Base-by-base conservation (phyloP, 1,140 invertebrate species). In the Heliconius nattereri region DNA sequence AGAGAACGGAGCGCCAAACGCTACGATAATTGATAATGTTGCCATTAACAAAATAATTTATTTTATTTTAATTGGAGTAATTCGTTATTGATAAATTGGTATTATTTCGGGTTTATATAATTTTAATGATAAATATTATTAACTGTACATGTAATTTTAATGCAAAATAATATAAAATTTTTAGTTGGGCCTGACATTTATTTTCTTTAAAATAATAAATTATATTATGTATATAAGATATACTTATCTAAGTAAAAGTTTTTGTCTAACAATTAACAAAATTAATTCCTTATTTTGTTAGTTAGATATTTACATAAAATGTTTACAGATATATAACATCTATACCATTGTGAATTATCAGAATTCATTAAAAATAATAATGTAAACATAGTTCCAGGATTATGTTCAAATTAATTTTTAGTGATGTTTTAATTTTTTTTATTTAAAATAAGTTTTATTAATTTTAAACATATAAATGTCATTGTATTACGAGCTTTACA, bases 191-290 rank as follows among this genome's bases (percentile, higher is more conserved):
- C 60, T 66, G 3, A 66, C 11, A 66, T 66, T 66, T 29, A 66
- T 66, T 66, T 66, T 66, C 11, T 66, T 26, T 66, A 66, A 29
- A 66, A 66, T 60, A 60, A 60, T 66, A 66, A n/a, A 66, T 13
- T 66, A 66, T 66, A 29, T 29, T 66, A n/a, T 66, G 5, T 66
- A 57, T 16, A 7, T 35, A 35, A 5, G 29, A 66, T 66, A 66
- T 7, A 26, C 23, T 16, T 11, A 29, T 29, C 3, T 66, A 60
- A 66, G 26, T 1, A 16, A 66, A 23, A 66, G 60, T 29, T 57
- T 57, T 26, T 66, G 6, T 26, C 11, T 66, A 29, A 66, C 60
- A 66, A 29, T 11, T 66, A 66, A 66, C 23, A 66, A n/a, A 29
- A 29, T 66, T n/a, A n/a, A n/a, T n/a, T n/a, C n/a, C n/a, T n/a